Base-by-base conservation (phyloP, 2,888 invertebrate species). In the Aquatica leii region DNA sequence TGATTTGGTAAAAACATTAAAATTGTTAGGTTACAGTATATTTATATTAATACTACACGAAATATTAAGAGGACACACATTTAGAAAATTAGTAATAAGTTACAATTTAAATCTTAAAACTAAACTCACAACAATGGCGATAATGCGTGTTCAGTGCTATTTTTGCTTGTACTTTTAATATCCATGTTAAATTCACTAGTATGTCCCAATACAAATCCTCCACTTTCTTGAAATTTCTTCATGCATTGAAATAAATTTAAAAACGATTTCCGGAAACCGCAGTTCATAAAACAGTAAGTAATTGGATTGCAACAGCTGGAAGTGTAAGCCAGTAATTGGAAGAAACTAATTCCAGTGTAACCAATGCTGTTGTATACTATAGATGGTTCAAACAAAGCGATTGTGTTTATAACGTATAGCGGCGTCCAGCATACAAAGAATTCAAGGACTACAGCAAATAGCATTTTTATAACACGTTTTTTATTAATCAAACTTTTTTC, bases 341-440 rank as follows among this genome's bases (percentile, higher is more conserved):
- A 81, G 62, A 85, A 80, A 43, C 85, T 83, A 62, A 87, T 83
- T 1, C 83, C 84, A 3, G 82, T 80, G 59, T 81, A 82, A 1
- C 85, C 85, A 9, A 86, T 76, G 12, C 77, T 78, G 21, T 81
- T 78, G 72, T 86, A 85, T 4, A 87, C 82, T 18, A 82, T 78
- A 8, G 76, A 74, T 0, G 82, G 79, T 68, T 85, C 83, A 72
- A 86, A 85, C 15, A 86, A 77, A 15, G 83, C 83, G 77, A 86
- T 84, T 3, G 87, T 87, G 71, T 86, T 86, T 62, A 88, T 81
- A 68, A 86, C 80, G 73, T 86, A 88, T 2, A 87, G 77, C 0
- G 90, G 90, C 0, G 89, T 87, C 89, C 89, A 90, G 76, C 89
- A 90, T 53, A 89, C 81, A 78, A 90, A 90, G 78, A 90, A 90